These are phyloP conservation scores for Turnix velox DNA, from an alignment of 2,113 vertebrate genomes.

Conservation along the genomic window DNA sequence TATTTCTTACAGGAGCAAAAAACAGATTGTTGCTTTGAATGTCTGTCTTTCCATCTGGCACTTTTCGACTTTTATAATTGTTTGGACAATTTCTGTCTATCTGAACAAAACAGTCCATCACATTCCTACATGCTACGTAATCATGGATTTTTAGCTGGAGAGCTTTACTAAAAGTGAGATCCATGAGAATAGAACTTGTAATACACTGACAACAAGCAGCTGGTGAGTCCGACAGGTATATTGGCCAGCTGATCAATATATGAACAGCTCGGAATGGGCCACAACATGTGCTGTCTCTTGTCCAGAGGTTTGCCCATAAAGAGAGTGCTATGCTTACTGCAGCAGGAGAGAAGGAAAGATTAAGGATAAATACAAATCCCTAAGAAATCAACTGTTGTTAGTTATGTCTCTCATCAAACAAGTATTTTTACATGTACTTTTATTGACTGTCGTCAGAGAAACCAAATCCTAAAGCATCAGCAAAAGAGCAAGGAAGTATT, in stretches of 20 bases:
- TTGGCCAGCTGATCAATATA: not conserved
- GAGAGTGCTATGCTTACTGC: not conserved
- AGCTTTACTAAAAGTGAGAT: not conserved
- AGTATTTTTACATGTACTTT: not conserved
- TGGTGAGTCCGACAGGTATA: not conserved
- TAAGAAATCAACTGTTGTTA: not conserved
- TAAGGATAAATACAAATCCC: not conserved
- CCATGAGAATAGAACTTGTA: not conserved
- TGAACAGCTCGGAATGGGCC: not conserved
- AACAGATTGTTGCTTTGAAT: not conserved
- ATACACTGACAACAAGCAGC: not conserved
- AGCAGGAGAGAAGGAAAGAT: not conserved
- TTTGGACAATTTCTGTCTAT: not conserved
- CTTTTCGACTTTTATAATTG: not conserved
- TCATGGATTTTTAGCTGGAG: not conserved
- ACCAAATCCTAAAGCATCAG: not conserved
- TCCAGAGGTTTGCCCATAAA: not conserved
- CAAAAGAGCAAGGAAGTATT: not conserved
- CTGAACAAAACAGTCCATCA: not conserved
- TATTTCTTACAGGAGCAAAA: conserved; percentile 4
- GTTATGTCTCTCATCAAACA: not conserved
- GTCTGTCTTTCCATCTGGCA: not conserved
- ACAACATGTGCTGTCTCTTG: not conserved
- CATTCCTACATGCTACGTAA: not conserved
- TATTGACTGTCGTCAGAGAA: not conserved